Base-by-base conservation (phyloP, 1,140 invertebrate genomes). In the Pachyrhynchus sulphureomaculatus region DNA sequence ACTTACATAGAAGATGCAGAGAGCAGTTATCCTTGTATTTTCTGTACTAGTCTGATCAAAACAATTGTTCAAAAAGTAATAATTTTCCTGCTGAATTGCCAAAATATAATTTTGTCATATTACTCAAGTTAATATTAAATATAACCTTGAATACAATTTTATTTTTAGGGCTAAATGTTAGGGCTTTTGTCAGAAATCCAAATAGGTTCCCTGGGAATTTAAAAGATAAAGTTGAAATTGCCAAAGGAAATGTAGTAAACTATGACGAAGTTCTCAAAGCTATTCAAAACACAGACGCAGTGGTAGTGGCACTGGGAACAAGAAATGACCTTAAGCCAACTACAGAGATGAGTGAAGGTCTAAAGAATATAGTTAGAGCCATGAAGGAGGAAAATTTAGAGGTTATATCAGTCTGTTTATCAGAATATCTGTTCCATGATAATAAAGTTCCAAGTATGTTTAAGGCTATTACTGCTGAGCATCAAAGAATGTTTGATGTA, bases 291-390 rank as follows among this genome's bases (percentile, higher is more conserved):
- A 82, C 81, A 23, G 87, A 91, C 68, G 89, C 80, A 2, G 89
- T 93, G 18, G 84, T 91, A 29, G 86, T 93, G 42, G 82, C 83
- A 17, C 79, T 94, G 18, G 92, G 92, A n/a, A 93, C 91, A 0
- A 78, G 89, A 41, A 87, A 89, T 76, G 82, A 86, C 66, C 74
- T 93, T 4, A 88, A 84, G 49, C 82, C 89, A 1, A 92, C 91
- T 2, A 90, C 89, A 0, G 84, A 87, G 26, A 76, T 93, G 69
- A 93, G 91, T 0, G 82, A 87, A 51, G 90, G 91, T 39, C 84
- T 88, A 17, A 87, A 85, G 73, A 92, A 93, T 74, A 88, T 93
- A 55, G 79, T 93, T 15, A 78, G 84, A 45, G 86, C 86, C 0
- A 93, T 93, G 91, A 85, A 88, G 69, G 79, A 81, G 9, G 74